Conservation (phyloP, 2,888 invertebrate species). For the Carterocephalus palaemon region DNA sequence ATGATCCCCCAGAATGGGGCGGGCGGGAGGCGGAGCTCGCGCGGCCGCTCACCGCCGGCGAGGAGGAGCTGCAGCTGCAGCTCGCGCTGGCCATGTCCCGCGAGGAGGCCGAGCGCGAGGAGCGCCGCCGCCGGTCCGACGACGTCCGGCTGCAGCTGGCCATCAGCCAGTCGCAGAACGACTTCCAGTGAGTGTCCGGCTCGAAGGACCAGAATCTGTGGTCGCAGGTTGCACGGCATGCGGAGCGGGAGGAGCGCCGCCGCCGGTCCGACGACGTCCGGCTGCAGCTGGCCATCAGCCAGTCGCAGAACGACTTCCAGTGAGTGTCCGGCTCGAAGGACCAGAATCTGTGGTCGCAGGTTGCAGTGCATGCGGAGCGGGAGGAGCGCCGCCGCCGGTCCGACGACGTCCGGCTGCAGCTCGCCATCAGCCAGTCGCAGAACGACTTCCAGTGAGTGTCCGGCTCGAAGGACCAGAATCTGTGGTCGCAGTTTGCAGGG, state of each 20-base stretch:
- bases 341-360: constrained; percentile 97
- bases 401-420: constrained; percentile 96
- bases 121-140: constrained; percentile 94
- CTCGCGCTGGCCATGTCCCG: constrained; percentile 98
- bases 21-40: constrained; percentile 90
- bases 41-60: constrained; percentile 96
- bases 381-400: constrained; percentile 95
- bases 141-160: constrained; percentile 98
- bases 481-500: constrained; percentile 97
- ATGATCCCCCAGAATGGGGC: constrained; percentile 37
- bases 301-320: constrained; percentile 96
- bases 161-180: constrained; percentile 95
- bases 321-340: too few relatives aligned
- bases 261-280: constrained; percentile 97
- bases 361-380: constrained; percentile 98
- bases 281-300: constrained; percentile 95
- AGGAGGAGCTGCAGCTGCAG: constrained; percentile 98
- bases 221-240: constrained; percentile 97
- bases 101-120: constrained; percentile 98
- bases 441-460: constrained; percentile 92
- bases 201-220: constrained; percentile 99
- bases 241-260: constrained; percentile 96
- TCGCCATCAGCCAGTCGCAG: constrained; percentile 96
- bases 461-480: too few relatives aligned
- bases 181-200: constrained; percentile 90